These are phyloP conservation scores for Oryzias javanicus DNA, from an alignment of 2,113 vertebrate species.

Conservation along the genomic window DNA sequence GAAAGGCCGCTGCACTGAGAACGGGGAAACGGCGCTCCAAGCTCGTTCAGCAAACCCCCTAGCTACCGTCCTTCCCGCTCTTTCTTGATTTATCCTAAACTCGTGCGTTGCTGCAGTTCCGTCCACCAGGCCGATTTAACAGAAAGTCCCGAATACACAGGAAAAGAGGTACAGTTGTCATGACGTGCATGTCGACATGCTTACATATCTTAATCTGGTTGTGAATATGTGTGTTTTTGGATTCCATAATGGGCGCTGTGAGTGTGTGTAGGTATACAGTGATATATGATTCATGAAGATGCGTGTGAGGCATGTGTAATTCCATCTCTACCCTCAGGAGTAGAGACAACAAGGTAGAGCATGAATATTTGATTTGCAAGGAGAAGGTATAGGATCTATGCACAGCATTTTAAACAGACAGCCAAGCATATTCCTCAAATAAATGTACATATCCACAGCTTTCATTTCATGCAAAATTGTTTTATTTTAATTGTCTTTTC, in stretches of 20 bases:
- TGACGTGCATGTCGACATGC: constrained; percentile 51
- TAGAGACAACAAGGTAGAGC: constrained; percentile 81
- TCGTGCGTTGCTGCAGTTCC: constrained; percentile 25
- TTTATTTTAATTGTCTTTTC: constrained; percentile 35
- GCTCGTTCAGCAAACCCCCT: constrained; percentile 20
- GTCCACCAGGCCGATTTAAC: constrained; percentile 24
- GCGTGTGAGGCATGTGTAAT: constrained; percentile 80
- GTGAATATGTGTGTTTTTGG: constrained; percentile 24
- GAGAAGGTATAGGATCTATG: constrained; percentile 79
- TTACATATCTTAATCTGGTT: constrained; percentile 46
- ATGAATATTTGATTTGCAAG: constrained; percentile 83
- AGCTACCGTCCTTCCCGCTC: constrained; percentile 26
- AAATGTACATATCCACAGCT: constrained; percentile 44
- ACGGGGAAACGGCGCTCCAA: constrained; percentile 45
- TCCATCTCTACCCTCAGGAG: constrained; percentile 78
- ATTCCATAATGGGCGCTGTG: constrained; percentile 68
- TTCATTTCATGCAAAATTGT: constrained; percentile 48
- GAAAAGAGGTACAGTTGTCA: constrained; percentile 65
- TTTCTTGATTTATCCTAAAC: constrained; percentile 30
- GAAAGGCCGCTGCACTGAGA: constrained; percentile 72
- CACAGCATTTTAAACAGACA: constrained; percentile 78
- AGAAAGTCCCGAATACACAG: constrained; percentile 54
- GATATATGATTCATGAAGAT: constrained; percentile 81
- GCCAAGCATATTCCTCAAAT: constrained; percentile 40
- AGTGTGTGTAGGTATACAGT: constrained; percentile 73